Percentiles rank a stretch among this genome's conserved stretches.
Conservation (phyloP, 2,797 vertebrate genomes). For the Acanthurus lineatus region DNA sequence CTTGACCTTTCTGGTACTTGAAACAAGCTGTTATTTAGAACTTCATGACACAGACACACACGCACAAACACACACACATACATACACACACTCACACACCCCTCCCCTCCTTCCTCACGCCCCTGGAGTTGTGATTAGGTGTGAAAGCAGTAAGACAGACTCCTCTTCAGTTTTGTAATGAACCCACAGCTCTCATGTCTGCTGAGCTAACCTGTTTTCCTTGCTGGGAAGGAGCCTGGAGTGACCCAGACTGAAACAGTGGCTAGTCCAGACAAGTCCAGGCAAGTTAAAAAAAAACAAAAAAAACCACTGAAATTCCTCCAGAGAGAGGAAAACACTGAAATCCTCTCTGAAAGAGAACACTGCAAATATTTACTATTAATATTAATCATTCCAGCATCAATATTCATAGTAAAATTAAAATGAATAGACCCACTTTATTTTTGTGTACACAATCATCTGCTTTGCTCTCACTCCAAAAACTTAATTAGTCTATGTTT, state of each 20-base stretch:
- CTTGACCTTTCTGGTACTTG: slow-evolving; percentile 62
- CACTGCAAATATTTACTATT: slow-evolving; percentile 11
- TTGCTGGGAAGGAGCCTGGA: slow-evolving; percentile 31
- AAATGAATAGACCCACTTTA: slow-evolving; percentile 32
- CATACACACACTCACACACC: too few relatives aligned
- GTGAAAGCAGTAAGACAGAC: background rate
- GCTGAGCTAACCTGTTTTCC: background rate
- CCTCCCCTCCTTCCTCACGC: too few relatives aligned
- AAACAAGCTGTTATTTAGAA: slow-evolving; percentile 66
- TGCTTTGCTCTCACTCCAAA: background rate
- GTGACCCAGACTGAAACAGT: slow-evolving; percentile 5
- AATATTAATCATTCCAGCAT: slow-evolving; percentile 39
- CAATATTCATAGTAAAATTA: slow-evolving; percentile 62
- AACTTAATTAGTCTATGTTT: background rate
- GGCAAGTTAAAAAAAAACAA: too few relatives aligned
- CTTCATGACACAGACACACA: background rate
- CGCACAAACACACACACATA: too few relatives aligned
- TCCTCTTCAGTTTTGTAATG: slow-evolving; percentile 30
- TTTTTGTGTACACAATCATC: slow-evolving; percentile 12
- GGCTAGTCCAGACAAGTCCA: background rate
- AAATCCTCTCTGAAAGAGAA: slow-evolving; percentile 18
- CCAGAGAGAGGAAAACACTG: slow-evolving; percentile 3
- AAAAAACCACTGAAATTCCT: background rate
- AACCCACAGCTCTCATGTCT: slow-evolving; percentile 37
- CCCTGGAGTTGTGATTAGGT: too few relatives aligned